Conservation (phyloP, 2,888 invertebrate genomes). For the Pristionchus japonicus region DNA sequence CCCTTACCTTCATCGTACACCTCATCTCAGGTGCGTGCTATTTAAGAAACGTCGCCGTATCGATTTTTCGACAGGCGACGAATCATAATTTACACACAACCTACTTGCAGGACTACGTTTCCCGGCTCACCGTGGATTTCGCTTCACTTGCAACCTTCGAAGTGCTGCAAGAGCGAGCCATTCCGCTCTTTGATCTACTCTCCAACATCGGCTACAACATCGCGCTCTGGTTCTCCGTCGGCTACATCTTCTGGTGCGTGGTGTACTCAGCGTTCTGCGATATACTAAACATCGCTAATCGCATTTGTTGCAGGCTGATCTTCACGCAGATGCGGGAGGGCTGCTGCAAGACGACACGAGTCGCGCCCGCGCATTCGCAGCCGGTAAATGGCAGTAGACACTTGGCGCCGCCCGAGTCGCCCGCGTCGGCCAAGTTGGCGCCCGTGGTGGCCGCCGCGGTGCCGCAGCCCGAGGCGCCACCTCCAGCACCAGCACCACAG, state of each 20-base stretch:
- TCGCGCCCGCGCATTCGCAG: slow-evolving; percentile 4
- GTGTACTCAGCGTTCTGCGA: neutral
- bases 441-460: neutral
- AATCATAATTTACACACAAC: neutral
- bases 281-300: neutral
- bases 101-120: slow-evolving; percentile 65
- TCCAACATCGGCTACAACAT: slow-evolving; percentile 68
- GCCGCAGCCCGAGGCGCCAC: neutral
- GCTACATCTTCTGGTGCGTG: slow-evolving; percentile 66
- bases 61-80: neutral
- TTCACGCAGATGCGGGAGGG: neutral
- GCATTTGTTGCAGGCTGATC: slow-evolving; percentile 1
- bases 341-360: slow-evolving; percentile 1
- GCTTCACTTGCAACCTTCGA: slow-evolving; percentile 62
- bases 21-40: slow-evolving; percentile 46
- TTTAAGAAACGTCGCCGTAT: neutral
- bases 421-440: slow-evolving; percentile 5
- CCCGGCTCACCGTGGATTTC: slow-evolving; percentile 65
- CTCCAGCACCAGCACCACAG: neutral
- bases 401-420: slow-evolving; percentile 19
- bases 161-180: slow-evolving; percentile 56
- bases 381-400: slow-evolving; percentile 28
- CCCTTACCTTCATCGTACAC: slow-evolving; percentile 62
- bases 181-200: slow-evolving; percentile 65
- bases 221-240: slow-evolving; percentile 70